Evolutionary conservation across 2,888 invertebrate genomes (phyloP), one percentile per base, ranked within the genome.

Genomic region (Scaeva pyrastri): DNA sequence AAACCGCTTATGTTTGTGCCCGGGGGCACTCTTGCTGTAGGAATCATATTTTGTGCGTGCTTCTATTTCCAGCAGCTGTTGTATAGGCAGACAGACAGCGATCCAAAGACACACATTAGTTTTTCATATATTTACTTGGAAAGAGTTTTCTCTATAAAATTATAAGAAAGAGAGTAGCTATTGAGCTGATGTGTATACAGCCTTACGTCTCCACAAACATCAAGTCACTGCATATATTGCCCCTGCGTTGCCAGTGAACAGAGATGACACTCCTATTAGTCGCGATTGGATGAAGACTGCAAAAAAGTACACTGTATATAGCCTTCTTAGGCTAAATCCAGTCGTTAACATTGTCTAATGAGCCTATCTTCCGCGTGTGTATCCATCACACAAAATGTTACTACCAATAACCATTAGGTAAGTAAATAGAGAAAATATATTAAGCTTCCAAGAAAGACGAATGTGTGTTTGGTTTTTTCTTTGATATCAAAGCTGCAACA

Each of bases 281-380:
- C 14, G 45, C 41, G 41, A 75, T 48, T 62, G 68, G 39, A 11
- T 52, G 48, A 52, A 48, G 45, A 48, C 11, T 48, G 45, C 31
- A 31, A 77, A 76, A 60, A 77, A 66, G 75, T 56, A 41, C 41
- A 55, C 45, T 55, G 8, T 31, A 31, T n/a, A 31, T 31, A 16
- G 71, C 48, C 58, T 7, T 58, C 55, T 66, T 16, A 12, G 23
- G 31, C 14, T 12, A 64, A 31, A 75, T 80, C 55, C 66, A 66
- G 75, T 72, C 72, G 62, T 76, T 39, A 31, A 41, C 43, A 43
- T 26, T 48, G 41, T 21, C 76, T 85, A 85, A 85, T 80, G 85
- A 80, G 85, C 72, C 62, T 80, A 80, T 80, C 85, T 85, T 85
- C 80, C 85, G 85, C 21, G 23, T 85, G 50, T 80, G 80, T 52